Evolutionary conservation across 2,113 vertebrate species (phyloP), one percentile per base, ranked within the genome.

Genomic region (Protomyctophum bolini): DNA sequence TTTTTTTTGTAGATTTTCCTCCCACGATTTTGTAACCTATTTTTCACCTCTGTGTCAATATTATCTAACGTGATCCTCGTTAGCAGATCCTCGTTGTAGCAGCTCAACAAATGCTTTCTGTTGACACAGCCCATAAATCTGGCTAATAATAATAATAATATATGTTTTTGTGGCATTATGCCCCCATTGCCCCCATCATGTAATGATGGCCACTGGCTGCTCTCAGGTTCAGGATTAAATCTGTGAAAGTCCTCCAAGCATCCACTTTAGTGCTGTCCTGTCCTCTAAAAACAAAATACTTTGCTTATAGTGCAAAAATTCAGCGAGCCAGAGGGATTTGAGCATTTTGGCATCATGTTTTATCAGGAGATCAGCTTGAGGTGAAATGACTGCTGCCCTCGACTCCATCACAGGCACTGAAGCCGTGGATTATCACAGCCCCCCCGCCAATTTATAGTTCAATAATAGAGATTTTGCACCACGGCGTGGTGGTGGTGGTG

Each of bases 211-310:
- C 88, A 88, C 82, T 85, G 86, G 81, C 80, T 81, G 82, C 88
- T 82, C 84, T 41, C 85, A 74, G 85, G 81, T 84, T 83, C 86
- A 52, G 81, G 72, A 85, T 88, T 92, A 86, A 90, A 88, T 89
- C 91, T 90, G 90, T 91, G 87, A 66, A 90, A 83, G 70, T 81
- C 67, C 71, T 88, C 82, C 83, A 94, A 87, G 81, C 92, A 91
- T 88, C 61, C 88, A 76, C 77, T 89, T 88, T 87, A 86, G 91
- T 87, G 90, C 84, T 71, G 80, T 81, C 83, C 87, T 88, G 85
- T 88, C 88, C 86, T 89, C 84, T 83, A 82, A 58, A 21, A 78
- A 69, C 79, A 77, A 77, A 91, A 85, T 89, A 87, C 77, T 64
- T 64, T 63, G 76, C 88, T 79, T 70, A 72, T 74, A 75, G 87